Percentiles rank a stretch among this genome's conserved stretches.
These are phyloP conservation scores for Sarcophaga subvicina DNA, from an alignment of 2,888 invertebrate genomes.

Conservation along the genomic window DNA sequence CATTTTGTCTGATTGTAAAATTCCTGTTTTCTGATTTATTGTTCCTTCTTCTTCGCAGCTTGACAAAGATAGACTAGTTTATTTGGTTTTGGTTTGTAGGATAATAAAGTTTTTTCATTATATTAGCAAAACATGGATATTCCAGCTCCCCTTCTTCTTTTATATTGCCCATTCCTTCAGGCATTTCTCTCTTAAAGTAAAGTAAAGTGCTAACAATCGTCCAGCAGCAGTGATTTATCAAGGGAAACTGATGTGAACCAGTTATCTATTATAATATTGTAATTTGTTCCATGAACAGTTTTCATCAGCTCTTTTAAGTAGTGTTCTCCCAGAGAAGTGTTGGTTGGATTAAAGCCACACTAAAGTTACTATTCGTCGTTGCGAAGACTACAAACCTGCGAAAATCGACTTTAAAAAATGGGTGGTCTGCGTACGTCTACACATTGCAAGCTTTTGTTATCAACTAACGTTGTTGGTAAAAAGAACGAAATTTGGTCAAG, in stretches of 20 bases:
- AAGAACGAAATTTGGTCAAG: too few species aligned
- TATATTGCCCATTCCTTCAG: slow-evolving; percentile 22
- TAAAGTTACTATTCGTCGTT: too few species aligned
- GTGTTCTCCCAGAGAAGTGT: slow-evolving; percentile 50
- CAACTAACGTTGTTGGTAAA: too few species aligned
- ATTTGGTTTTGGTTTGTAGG: slow-evolving; percentile 56
- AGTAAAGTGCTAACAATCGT: slow-evolving; percentile 70
- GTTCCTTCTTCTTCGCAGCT: slow-evolving; percentile 41
- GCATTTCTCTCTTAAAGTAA: slow-evolving; percentile 44
- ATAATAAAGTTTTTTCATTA: slow-evolving; percentile 42
- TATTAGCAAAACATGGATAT: slow-evolving; percentile 36
- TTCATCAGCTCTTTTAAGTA: slow-evolving; percentile 57
- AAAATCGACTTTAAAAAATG: too few species aligned
- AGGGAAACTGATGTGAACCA: slow-evolving; percentile 77
- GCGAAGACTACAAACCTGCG: too few species aligned
- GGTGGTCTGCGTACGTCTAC: too few species aligned
- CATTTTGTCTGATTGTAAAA: slow-evolving; percentile 61
- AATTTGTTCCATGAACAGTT: slow-evolving; percentile 59
- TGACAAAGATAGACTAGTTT: slow-evolving; percentile 50
- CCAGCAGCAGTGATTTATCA: slow-evolving; percentile 72
- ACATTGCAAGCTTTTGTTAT: too few species aligned
- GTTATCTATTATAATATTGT: slow-evolving; percentile 74
- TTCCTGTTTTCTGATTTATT: slow-evolving; percentile 34
- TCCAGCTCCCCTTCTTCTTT: slow-evolving; percentile 11
- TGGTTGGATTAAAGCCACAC: slow-evolving; percentile 22